Conservation (phyloP, 2,113 vertebrate genomes). For the Malurus elegans region DNA sequence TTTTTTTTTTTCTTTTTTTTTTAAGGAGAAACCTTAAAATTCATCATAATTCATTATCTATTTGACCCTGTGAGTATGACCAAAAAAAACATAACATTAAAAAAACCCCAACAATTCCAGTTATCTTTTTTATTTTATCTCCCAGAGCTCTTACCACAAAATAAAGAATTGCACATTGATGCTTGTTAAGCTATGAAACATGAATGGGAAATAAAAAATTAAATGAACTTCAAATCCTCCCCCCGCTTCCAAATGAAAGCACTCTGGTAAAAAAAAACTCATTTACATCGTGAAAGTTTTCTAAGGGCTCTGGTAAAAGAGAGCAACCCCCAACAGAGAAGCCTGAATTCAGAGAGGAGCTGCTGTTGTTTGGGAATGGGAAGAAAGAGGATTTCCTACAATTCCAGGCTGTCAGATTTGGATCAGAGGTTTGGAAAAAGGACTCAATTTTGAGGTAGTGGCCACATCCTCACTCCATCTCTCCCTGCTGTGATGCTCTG, state of each 20-base stretch:
- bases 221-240: neutral
- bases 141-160: constrained; percentile 6
- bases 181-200: constrained; percentile 38
- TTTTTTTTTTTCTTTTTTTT: constrained; percentile 4
- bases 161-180: neutral
- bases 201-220: constrained; percentile 17
- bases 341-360: neutral
- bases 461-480: rapidly evolving
- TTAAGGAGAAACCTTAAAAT: constrained; percentile 15
- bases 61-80: constrained; percentile 34
- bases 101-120: neutral
- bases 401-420: neutral
- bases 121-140: constrained; percentile 1
- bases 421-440: neutral
- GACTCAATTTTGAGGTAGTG: rapidly evolving
- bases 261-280: neutral
- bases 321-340: neutral
- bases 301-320: neutral
- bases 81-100: constrained; percentile 16
- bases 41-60: constrained; percentile 24
- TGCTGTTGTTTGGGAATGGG: neutral
- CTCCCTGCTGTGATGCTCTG: neutral
- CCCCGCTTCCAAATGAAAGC: neutral
- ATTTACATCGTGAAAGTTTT: neutral
- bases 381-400: neutral